Percentiles rank a stretch among this genome's conserved stretches.
These are phyloP conservation scores for Andrena fulva DNA, from an alignment of 2,888 invertebrate genomes.

Conservation along the genomic window DNA sequence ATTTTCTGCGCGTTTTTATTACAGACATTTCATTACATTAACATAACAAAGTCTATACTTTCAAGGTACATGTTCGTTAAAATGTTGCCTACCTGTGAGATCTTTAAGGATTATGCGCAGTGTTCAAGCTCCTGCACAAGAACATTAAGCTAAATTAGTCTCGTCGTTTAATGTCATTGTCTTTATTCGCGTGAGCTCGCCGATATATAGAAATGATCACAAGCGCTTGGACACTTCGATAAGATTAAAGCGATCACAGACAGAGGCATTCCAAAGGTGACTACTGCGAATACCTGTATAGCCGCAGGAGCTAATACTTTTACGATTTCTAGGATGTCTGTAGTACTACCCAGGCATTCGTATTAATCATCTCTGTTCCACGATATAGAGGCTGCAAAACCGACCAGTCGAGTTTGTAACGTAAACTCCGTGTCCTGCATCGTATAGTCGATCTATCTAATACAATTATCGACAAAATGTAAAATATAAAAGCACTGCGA, in stretches of 20 bases:
- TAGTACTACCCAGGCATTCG: conserved; percentile 71
- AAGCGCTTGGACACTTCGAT: conserved; percentile 80
- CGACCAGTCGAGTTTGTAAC: conserved; percentile 74
- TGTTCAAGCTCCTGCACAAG: conserved; percentile 77
- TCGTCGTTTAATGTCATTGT: conserved; percentile 63
- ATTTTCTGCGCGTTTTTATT: conserved; percentile 81
- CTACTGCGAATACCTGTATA: conserved; percentile 72
- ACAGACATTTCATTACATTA: conserved; percentile 83
- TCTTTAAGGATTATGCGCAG: conserved; percentile 81
- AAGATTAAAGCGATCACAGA: conserved; percentile 81
- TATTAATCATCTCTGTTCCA: conserved; percentile 69
- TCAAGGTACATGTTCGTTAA: conserved; percentile 84
- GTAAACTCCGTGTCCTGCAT: conserved; percentile 70
- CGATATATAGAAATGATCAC: conserved; percentile 63
- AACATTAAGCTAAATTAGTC: conserved; percentile 71
- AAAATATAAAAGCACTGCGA: conserved; percentile 48
- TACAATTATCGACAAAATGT: conserved; percentile 50
- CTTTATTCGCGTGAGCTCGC: conserved; percentile 51
- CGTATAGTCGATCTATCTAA: conserved; percentile 61
- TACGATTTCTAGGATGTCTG: conserved; percentile 69
- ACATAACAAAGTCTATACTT: conserved; percentile 85
- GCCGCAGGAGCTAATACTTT: conserved; percentile 73
- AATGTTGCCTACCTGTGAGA: conserved; percentile 83
- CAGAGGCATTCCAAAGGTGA: conserved; percentile 76
- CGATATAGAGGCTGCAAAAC: conserved; percentile 73